These are phyloP conservation scores for Rhabdophis nuchalis DNA, from an alignment of 2,797 vertebrate species.

Conservation along the genomic window DNA sequence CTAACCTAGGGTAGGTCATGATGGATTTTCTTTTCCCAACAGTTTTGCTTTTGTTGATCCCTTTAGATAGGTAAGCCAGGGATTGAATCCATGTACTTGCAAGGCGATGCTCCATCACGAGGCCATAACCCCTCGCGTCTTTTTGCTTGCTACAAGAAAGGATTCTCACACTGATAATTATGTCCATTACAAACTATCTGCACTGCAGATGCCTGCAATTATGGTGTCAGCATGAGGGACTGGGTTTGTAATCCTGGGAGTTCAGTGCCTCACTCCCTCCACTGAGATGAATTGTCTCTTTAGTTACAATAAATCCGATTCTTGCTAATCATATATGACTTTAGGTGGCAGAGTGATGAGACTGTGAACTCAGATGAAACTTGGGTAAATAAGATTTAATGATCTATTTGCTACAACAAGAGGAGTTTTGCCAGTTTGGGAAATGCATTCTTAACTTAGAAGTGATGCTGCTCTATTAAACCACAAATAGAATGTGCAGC, in stretches of 20 bases:
- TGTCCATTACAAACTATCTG: neutral
- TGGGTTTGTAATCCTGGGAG: neutral
- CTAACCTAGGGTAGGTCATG: neutral
- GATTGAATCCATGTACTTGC: neutral
- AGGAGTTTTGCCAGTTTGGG: neutral
- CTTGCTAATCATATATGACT: neutral
- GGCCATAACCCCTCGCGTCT: neutral
- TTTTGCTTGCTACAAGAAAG: neutral
- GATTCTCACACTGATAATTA: neutral
- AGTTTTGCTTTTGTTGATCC: neutral
- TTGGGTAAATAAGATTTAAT: neutral
- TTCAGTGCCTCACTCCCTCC: neutral
- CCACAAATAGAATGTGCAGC: neutral
- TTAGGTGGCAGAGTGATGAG: neutral
- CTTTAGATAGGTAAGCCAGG: neutral
- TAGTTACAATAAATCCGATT: neutral
- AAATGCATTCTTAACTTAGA: neutral
- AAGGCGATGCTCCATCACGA: neutral
- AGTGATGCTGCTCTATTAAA: neutral
- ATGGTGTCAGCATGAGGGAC: neutral
- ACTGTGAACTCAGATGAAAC: neutral
- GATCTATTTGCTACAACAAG: neutral
- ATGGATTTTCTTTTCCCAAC: neutral
- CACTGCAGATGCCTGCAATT: neutral
- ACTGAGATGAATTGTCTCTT: neutral